Conservation (phyloP, 2,888 invertebrate species). For the Anticlea derivata region DNA sequence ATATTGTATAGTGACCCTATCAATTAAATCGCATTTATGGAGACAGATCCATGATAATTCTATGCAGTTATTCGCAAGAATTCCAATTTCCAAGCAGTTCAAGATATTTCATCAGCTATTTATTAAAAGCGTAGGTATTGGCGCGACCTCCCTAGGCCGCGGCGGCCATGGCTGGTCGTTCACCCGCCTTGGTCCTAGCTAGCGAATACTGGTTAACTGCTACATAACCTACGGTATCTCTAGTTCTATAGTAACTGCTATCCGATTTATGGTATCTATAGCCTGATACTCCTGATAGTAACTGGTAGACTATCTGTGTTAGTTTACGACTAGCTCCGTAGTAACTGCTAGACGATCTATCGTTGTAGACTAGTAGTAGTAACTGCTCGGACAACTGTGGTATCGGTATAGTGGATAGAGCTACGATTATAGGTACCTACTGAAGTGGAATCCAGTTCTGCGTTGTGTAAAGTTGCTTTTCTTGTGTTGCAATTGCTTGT, state of each 20-base stretch:
- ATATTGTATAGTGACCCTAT: too few species aligned
- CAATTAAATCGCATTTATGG: too few species aligned
- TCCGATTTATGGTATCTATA: not conserved
- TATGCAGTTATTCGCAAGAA: too few species aligned
- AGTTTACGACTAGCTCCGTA: too few species aligned
- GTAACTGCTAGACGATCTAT: too few species aligned
- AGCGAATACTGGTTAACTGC: constrained; percentile 14
- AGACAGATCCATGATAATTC: too few species aligned
- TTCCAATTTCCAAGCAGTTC: too few species aligned
- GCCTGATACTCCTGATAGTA: too few species aligned
- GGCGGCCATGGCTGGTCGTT: constrained; percentile 70
- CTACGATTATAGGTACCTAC: too few species aligned
- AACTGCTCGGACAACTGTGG: too few species aligned
- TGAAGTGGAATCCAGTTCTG: constrained; percentile 14
- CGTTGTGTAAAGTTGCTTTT: constrained; percentile 8
- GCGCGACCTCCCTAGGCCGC: constrained; percentile 59
- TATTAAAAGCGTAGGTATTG: constrained; percentile 45
- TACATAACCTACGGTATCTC: not conserved
- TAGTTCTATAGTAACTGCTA: constrained; percentile 5
- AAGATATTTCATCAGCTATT: constrained; percentile 8
- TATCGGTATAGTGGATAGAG: too few species aligned
- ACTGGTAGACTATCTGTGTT: not conserved
- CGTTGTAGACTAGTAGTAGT: too few species aligned
- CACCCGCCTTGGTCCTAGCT: constrained; percentile 49
- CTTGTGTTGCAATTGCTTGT: constrained; percentile 12